Percentiles rank a stretch among this genome's conserved stretches.
Evolutionary conservation across 2,797 vertebrate species (phyloP).

Genomic region (Micropoecilia bifurca): DNA sequence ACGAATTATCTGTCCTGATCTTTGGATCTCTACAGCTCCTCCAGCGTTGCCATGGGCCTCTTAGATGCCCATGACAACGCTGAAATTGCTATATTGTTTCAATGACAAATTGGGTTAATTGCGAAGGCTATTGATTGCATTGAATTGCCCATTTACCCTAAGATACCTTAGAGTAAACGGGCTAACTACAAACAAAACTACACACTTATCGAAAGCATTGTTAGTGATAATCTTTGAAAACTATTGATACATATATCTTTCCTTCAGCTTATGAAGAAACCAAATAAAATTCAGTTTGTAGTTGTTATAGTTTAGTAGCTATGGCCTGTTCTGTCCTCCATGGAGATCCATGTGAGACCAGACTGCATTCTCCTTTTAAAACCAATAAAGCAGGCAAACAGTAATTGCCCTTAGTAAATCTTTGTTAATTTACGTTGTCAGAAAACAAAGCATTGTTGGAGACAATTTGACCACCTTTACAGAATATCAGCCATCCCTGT

Average conservation of each 20-base stretch:
- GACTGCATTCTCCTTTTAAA: slow-evolving; percentile 23
- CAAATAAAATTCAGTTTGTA: neutral
- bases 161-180: neutral
- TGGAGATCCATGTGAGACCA: slow-evolving; percentile 21
- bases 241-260: neutral
- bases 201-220: neutral
- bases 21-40: neutral
- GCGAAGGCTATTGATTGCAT: neutral
- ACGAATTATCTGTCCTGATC: neutral
- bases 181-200: neutral
- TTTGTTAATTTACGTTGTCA: slow-evolving; percentile 80
- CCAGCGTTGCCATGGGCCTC: neutral
- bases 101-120: neutral
- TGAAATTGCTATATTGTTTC: neutral
- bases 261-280: neutral
- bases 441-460: slow-evolving; percentile 74
- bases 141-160: neutral
- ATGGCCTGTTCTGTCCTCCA: slow-evolving; percentile 3
- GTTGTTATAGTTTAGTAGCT: neutral
- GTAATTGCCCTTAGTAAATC: slow-evolving; percentile 74
- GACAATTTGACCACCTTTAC: slow-evolving; percentile 73
- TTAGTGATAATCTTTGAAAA: no score
- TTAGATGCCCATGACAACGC: no score
- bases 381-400: slow-evolving; percentile 38
- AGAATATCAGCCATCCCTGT: slow-evolving; percentile 77